These are phyloP conservation scores for Pseudomugil tenellus DNA, from an alignment of 2,797 vertebrate genomes.

Conservation along the genomic window DNA sequence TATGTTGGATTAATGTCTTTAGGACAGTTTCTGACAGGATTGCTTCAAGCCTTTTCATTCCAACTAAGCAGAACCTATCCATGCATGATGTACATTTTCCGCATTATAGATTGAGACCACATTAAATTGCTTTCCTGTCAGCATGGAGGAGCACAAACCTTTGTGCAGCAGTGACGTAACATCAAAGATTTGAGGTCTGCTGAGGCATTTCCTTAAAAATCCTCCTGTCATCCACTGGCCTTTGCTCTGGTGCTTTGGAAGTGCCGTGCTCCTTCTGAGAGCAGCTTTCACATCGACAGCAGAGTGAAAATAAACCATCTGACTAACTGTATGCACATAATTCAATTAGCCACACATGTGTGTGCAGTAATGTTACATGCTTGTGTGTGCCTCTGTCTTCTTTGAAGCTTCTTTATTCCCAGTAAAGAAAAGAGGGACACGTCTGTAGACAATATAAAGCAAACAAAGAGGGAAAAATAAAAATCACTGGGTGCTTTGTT, in stretches of 20 bases:
- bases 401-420: conserved; percentile 68
- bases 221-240: conserved; percentile 16
- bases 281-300: conserved; percentile 18
- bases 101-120: conserved; percentile 27
- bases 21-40: conserved; percentile 48
- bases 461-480: conserved; percentile 77
- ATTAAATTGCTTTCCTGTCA: conserved; percentile 20
- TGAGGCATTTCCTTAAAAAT: conserved; percentile 23
- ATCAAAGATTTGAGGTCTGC: conserved; percentile 25
- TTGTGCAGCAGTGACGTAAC: conserved; percentile 23
- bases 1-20: conserved; percentile 34
- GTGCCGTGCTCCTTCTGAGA: not conserved
- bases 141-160: not conserved
- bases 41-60: conserved; percentile 57
- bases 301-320: conserved; percentile 49
- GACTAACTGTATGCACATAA: conserved; percentile 67
- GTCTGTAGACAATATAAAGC: conserved; percentile 71
- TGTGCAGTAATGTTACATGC: conserved; percentile 15
- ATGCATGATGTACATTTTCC: conserved; percentile 58
- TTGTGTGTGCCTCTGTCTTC: conserved; percentile 25
- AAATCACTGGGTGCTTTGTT: conserved; percentile 84
- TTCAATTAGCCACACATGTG: conserved; percentile 67
- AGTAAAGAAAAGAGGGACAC: conserved; percentile 67
- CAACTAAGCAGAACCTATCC: conserved; percentile 50
- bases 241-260: conserved; percentile 7